Conservation (phyloP, 64 coral and sea anemone species). For the Catalaphyllia jardinei region DNA sequence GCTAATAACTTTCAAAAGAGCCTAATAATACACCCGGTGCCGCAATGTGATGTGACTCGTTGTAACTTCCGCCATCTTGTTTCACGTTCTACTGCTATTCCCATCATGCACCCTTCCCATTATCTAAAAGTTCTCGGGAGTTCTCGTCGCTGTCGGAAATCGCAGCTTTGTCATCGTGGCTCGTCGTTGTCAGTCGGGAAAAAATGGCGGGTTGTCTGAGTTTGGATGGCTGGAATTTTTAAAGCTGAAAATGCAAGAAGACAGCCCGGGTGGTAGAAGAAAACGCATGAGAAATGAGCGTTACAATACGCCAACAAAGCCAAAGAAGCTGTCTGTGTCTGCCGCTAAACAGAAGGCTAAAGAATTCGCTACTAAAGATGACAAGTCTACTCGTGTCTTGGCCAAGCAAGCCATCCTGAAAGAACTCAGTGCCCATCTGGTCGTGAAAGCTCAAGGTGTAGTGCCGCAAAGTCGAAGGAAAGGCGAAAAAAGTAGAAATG, state of each 20-base stretch:
- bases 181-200: background rate
- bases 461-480: constrained; percentile 8
- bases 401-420: constrained; percentile 63
- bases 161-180: background rate
- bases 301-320: constrained; percentile 42
- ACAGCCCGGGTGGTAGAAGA: constrained; percentile 20
- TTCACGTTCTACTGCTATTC: background rate
- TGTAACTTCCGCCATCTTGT: constrained; percentile 9
- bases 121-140: constrained; percentile 7
- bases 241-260: constrained; percentile 46
- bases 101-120: background rate
- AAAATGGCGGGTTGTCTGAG: background rate
- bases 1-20: background rate
- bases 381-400: constrained; percentile 59
- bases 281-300: constrained; percentile 35
- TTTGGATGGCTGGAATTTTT: background rate
- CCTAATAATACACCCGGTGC: background rate
- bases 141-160: constrained; percentile 9
- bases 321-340: constrained; percentile 45
- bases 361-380: constrained; percentile 59
- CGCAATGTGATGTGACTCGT: constrained; percentile 4
- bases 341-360: constrained; percentile 50
- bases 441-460: constrained; percentile 42
- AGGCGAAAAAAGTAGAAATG: background rate
- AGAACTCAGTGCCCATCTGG: constrained; percentile 48